A percentile compares a stretch with the other conserved stretches of the same genome.
Conservation (phyloP, 2,888 invertebrate genomes). For the Habrosyne pyritoides region DNA sequence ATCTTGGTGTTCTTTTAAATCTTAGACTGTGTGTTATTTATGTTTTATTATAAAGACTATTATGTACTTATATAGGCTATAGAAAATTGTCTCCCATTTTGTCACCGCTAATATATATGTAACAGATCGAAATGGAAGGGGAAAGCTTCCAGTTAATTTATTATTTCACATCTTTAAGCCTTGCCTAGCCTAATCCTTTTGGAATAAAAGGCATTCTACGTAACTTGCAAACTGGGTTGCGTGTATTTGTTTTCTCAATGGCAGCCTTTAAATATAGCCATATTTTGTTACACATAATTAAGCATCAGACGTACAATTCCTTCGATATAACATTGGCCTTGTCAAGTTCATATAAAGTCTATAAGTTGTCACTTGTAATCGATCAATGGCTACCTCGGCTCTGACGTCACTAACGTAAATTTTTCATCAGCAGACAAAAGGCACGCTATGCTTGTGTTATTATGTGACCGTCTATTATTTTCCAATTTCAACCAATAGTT, state of each 20-base stretch:
- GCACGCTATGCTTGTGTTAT: conserved; percentile 45
- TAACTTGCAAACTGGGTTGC: neutral
- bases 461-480: conserved; percentile 60
- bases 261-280: neutral
- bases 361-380: conserved; percentile 45
- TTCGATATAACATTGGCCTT: conserved; percentile 17
- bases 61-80: no score
- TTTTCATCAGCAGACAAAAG: conserved; percentile 50
- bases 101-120: no score
- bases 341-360: conserved; percentile 48
- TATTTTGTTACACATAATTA: neutral
- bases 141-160: no score
- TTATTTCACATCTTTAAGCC: no score
- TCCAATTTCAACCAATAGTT: conserved; percentile 59
- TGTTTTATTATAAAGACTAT: no score
- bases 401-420: conserved; percentile 65
- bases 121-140: no score
- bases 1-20: no score
- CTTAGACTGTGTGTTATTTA: no score
- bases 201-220: neutral
- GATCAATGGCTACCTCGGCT: conserved; percentile 42
- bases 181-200: no score
- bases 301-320: neutral
- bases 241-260: neutral
- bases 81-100: no score